Evolutionary conservation across 2,888 invertebrate genomes (phyloP).

Genomic region (Ephialtes manifestator): DNA sequence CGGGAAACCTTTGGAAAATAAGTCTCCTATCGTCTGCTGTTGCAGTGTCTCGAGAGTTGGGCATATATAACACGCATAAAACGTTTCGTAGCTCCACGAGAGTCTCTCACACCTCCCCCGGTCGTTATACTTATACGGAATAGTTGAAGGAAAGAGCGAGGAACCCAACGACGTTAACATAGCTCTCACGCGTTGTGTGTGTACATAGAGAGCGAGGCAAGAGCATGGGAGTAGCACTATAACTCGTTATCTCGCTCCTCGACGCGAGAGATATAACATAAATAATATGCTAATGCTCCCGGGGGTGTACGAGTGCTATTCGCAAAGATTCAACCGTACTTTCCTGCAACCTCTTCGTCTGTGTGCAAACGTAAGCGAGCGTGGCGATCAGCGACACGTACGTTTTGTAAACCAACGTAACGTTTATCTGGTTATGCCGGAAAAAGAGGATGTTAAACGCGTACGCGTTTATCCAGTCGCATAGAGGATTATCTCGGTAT

Average conservation of each 20-base stretch:
- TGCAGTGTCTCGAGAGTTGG: slow-evolving; percentile 3
- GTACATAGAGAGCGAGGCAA: not conserved
- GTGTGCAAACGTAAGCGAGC: slow-evolving; percentile 1
- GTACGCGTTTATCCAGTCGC: slow-evolving; percentile 66
- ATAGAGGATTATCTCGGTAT: slow-evolving; percentile 63
- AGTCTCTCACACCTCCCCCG: slow-evolving; percentile 14
- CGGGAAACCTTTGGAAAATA: not conserved
- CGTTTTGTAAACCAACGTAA: slow-evolving; percentile 15
- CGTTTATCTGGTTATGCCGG: slow-evolving; percentile 62
- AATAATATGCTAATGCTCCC: slow-evolving; percentile 53
- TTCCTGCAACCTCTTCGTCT: not conserved
- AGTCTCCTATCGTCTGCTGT: not conserved
- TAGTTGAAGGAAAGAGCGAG: not conserved
- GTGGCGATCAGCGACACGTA: slow-evolving; percentile 33
- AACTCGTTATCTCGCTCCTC: slow-evolving; percentile 44
- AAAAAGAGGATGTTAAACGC: slow-evolving; percentile 60
- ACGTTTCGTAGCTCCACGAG: slow-evolving; percentile 14
- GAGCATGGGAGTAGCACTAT: slow-evolving; percentile 22
- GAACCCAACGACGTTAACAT: slow-evolving; percentile 13
- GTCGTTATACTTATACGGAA: slow-evolving; percentile 8
- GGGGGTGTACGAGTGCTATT: slow-evolving; percentile 29
- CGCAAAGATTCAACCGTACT: not conserved
- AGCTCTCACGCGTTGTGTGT: slow-evolving; percentile 1
- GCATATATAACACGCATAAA: slow-evolving; percentile 1
- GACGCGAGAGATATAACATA: slow-evolving; percentile 51